Percentiles rank a stretch among this genome's conserved stretches.
Evolutionary conservation across 2,797 vertebrate genomes (phyloP).

Genomic region (Aphelocoma californica): DNA sequence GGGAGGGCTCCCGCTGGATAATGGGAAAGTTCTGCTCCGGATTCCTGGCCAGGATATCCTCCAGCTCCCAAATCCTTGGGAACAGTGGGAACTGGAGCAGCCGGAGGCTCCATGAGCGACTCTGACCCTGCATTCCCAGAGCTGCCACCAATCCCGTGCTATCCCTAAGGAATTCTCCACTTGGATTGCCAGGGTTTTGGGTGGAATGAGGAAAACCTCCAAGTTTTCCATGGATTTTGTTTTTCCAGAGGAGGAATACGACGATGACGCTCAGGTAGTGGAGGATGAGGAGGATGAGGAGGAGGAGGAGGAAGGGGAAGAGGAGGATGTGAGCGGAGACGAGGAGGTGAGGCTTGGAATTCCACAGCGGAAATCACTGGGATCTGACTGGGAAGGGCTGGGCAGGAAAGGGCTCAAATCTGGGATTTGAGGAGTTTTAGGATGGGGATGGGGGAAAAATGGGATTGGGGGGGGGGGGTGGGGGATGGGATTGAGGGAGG

Average conservation of each 20-base stretch:
- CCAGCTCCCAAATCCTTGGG: not conserved
- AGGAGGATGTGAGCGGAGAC: conserved; percentile 93
- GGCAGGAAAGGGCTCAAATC: not conserved
- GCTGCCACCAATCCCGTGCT: not conserved
- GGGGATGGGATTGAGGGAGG: not conserved
- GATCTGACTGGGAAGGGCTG: not conserved
- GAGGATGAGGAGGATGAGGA: conserved; percentile 92
- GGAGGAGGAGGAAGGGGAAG: conserved; percentile 92
- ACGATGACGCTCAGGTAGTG: conserved; percentile 89
- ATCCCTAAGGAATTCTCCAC: rapidly evolving
- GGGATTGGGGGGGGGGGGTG: not conserved
- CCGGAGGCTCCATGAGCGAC: not conserved
- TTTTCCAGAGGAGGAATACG: conserved; percentile 88
- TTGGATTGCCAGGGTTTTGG: rapidly evolving
- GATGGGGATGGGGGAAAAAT: not conserved
- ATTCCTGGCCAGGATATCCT: not conserved
- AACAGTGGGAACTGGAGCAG: not conserved
- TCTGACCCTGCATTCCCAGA: not conserved
- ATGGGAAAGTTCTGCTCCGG: not conserved
- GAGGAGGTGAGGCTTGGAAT: conserved; percentile 78
- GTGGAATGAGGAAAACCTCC: not conserved
- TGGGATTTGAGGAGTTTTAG: not conserved
- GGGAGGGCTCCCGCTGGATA: not conserved
- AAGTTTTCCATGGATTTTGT: not conserved
- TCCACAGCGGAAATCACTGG: rapidly evolving